Percentiles rank a stretch among this genome's conserved stretches.
Conservation (phyloP, 2,113 vertebrate genomes). For the Xiphophorus couchianus region DNA sequence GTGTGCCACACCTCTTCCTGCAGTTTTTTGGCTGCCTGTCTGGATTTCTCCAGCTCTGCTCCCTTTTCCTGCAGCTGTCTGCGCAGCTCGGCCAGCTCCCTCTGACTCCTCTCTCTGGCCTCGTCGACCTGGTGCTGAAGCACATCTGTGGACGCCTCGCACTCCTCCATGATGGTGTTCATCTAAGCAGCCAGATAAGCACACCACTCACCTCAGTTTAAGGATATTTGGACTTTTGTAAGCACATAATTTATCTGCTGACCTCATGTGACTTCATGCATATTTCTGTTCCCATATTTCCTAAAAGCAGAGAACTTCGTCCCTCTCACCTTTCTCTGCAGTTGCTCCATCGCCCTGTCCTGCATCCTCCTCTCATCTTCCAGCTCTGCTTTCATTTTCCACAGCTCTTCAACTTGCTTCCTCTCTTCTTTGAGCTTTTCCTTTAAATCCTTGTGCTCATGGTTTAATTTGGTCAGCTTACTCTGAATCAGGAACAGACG, state of each 20-base stretch:
- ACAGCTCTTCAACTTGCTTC: slow-evolving; percentile 87
- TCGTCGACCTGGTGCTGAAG: slow-evolving; percentile 91
- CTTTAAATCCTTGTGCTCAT: slow-evolving; percentile 87
- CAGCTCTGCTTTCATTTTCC: slow-evolving; percentile 84
- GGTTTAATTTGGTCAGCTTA: slow-evolving; percentile 79
- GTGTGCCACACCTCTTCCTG: slow-evolving; percentile 89
- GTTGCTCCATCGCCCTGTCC: slow-evolving; percentile 86
- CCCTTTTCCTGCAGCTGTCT: slow-evolving; percentile 89
- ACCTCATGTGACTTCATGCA: not conserved
- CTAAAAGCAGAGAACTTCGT: not conserved
- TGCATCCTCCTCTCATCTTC: slow-evolving; percentile 87
- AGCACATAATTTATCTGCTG: slow-evolving; percentile 11
- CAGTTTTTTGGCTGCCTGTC: slow-evolving; percentile 78
- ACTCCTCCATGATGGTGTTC: slow-evolving; percentile 84
- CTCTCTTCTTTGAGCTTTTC: slow-evolving; percentile 86
- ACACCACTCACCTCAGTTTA: slow-evolving; percentile 23
- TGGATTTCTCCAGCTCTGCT: slow-evolving; percentile 86
- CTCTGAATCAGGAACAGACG: slow-evolving; percentile 67
- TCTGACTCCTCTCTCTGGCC: slow-evolving; percentile 86
- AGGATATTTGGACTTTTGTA: not conserved
- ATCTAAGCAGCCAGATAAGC: slow-evolving; percentile 79
- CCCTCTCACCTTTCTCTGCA: slow-evolving; percentile 89
- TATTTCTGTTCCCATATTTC: not conserved
- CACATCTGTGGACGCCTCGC: slow-evolving; percentile 83
- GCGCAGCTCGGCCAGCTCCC: slow-evolving; percentile 85